Conservation (phyloP, 1,140 invertebrate genomes). For the Drosophila pseudoananassae region DNA sequence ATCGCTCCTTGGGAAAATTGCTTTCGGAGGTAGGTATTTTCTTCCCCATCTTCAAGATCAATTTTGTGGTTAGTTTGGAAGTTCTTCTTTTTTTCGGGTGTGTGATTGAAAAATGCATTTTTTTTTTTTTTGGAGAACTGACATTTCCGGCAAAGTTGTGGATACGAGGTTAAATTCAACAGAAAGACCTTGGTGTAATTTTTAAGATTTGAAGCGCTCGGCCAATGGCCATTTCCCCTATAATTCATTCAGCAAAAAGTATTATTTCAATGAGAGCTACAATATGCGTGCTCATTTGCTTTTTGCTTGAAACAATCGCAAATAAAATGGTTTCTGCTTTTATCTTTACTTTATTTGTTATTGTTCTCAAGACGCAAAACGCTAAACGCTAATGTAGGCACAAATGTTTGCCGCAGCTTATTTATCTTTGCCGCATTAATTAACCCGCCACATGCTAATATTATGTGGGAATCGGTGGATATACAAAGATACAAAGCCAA, state of each 20-base stretch:
- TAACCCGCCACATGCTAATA: slow-evolving; percentile 64
- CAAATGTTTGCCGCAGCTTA: slow-evolving; percentile 51
- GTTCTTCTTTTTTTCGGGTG: slow-evolving; percentile 1
- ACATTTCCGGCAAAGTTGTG: slow-evolving; percentile 39
- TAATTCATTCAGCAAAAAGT: slow-evolving; percentile 13
- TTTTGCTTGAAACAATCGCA: slow-evolving; percentile 68
- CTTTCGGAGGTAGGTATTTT: slow-evolving; percentile 30
- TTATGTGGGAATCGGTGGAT: slow-evolving; percentile 66
- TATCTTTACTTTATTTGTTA: slow-evolving; percentile 37
- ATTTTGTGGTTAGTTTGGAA: slow-evolving; percentile 33
- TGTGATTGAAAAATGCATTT: slow-evolving; percentile 42
- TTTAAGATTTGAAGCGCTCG: slow-evolving; percentile 2
- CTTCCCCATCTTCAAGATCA: slow-evolving; percentile 12
- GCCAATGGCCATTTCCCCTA: not conserved
- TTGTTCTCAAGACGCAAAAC: slow-evolving; percentile 40
- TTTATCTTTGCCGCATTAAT: slow-evolving; percentile 79
- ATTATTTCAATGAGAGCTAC: slow-evolving; percentile 14
- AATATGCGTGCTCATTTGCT: slow-evolving; percentile 35
- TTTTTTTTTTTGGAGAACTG: slow-evolving; percentile 14
- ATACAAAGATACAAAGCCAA: slow-evolving; percentile 8
- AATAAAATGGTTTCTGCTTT: slow-evolving; percentile 42
- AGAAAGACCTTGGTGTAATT: slow-evolving; percentile 10
- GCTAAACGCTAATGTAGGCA: slow-evolving; percentile 70
- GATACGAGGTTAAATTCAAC: slow-evolving; percentile 34
- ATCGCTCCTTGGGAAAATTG: slow-evolving; percentile 48